Evolutionary conservation across 2,888 invertebrate genomes (phyloP).

Genomic region (Elysia crispata): DNA sequence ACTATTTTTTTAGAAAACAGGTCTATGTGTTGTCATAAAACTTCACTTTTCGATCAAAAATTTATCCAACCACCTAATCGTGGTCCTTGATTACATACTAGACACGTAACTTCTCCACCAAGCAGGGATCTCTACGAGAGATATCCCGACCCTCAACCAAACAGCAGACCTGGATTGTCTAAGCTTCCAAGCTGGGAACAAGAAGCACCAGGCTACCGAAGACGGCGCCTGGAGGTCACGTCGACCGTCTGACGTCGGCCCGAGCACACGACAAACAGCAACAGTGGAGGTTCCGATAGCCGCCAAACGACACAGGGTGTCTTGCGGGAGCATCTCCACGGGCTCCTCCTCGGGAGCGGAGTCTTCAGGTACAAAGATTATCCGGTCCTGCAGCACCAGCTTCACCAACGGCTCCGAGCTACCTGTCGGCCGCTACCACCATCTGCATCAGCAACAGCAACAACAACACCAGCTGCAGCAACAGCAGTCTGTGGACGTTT

Average conservation of each 20-base stretch:
- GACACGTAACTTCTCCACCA: too few species aligned
- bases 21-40: too few species aligned
- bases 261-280: neutral
- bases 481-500: constrained; percentile 29
- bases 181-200: constrained; percentile 30
- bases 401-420: constrained; percentile 38
- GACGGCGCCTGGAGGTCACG: too few species aligned
- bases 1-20: too few species aligned
- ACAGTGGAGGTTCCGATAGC: constrained; percentile 10
- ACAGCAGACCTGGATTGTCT: constrained; percentile 21
- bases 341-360: constrained; percentile 3
- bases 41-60: too few species aligned
- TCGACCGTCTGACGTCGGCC: too few species aligned
- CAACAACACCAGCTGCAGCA: constrained; percentile 29
- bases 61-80: too few species aligned
- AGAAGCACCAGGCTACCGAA: too few species aligned
- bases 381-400: constrained; percentile 42
- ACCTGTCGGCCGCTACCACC: constrained; percentile 43
- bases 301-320: constrained; percentile 38
- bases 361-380: constrained; percentile 38
- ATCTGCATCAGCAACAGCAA: constrained; percentile 43
- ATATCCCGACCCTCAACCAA: neutral
- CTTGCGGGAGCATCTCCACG: constrained; percentile 35
- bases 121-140: neutral
- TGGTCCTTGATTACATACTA: too few species aligned